Evolutionary conservation across 2,113 vertebrate species (phyloP).

Genomic region (Paralichthys olivaceus): DNA sequence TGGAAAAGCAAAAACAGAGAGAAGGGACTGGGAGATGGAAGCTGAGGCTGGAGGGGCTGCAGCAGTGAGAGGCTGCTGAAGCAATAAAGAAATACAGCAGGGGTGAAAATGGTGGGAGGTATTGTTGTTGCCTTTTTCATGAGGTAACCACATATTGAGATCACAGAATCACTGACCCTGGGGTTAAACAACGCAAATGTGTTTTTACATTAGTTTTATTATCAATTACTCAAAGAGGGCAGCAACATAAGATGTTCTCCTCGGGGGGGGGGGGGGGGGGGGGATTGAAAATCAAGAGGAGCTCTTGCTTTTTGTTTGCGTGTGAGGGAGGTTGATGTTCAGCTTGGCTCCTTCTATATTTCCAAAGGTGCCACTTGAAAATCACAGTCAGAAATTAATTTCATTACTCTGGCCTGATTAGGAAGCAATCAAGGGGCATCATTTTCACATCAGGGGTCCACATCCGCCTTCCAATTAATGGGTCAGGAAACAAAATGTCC

Average conservation of each 20-base stretch:
- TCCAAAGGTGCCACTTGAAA: conserved; percentile 1
- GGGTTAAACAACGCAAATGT: conserved; percentile 16
- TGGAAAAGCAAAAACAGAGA: background rate
- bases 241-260: background rate
- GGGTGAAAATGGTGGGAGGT: background rate
- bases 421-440: background rate
- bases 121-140: conserved; percentile 1
- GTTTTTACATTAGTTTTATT: conserved; percentile 37
- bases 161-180: conserved; percentile 4
- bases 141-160: background rate
- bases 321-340: background rate
- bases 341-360: background rate
- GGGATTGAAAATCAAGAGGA: background rate
- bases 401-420: conserved; percentile 19
- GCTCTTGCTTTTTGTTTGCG: too few relatives aligned
- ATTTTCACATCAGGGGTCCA: background rate
- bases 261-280: background rate
- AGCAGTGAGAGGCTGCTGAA: background rate
- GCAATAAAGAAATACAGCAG: background rate
- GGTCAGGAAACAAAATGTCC: too few relatives aligned
- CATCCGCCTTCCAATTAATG: too few relatives aligned
- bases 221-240: conserved; percentile 23
- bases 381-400: conserved; percentile 7
- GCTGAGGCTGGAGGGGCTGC: background rate
- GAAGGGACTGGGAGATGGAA: too few relatives aligned